phyloP scores from a whole-genome alignment of 2,888 invertebrate species.

The Eucriotettix oculatus region DNA sequence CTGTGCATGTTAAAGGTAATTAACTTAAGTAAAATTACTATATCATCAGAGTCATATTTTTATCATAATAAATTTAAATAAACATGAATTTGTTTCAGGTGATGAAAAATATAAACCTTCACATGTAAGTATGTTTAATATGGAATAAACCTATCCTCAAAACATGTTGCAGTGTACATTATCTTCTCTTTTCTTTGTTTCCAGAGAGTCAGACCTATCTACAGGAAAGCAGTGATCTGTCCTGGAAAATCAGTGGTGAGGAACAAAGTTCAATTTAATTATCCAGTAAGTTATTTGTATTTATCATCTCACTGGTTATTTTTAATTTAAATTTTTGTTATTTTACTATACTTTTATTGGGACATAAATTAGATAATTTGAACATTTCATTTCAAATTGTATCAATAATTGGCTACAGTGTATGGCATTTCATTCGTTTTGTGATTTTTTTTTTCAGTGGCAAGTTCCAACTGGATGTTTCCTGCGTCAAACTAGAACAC shows the following conservation, averaged over 20 bases:
- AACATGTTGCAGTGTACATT: neutral
- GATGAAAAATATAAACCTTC: neutral
- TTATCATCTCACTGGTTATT: no score
- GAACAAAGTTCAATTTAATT: neutral
- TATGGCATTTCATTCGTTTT: neutral
- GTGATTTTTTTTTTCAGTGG: neutral
- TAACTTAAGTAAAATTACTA: neutral
- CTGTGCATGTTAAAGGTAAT: slow-evolving; percentile 39
- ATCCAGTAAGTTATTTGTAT: neutral
- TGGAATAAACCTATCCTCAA: neutral
- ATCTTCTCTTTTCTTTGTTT: neutral
- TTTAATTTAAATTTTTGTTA: neutral
- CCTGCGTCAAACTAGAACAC: neutral
- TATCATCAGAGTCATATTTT: no score
- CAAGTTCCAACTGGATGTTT: neutral
- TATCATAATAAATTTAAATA: neutral
- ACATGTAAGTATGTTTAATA: neutral
- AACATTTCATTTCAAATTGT: neutral
- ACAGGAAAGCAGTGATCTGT: neutral
- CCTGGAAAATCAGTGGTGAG: neutral
- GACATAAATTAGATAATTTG: neutral
- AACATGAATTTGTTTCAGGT: neutral
- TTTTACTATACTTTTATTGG: neutral
- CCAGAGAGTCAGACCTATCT: neutral
- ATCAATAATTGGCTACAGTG: neutral